Evolutionary conservation across 2,888 invertebrate species (phyloP), one percentile per base, ranked within the genome.

Genomic region (Beris morrisii): DNA sequence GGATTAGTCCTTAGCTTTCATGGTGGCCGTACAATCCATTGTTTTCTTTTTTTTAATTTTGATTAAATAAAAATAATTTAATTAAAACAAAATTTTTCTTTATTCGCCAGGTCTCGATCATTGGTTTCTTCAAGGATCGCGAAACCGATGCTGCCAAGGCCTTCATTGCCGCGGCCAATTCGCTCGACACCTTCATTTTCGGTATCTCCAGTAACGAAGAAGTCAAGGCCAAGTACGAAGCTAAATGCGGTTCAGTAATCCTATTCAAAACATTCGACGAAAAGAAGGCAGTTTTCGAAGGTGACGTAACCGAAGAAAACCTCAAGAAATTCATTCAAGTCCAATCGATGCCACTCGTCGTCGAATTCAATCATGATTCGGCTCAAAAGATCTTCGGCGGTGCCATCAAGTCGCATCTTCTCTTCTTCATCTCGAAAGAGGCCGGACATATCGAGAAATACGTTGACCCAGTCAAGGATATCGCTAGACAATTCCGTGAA

Each of bases 331-430:
- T 97, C 85, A 87, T 97, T 72, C 84, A 87, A 70, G 84, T 88
- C 50, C 90, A 96, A 78, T 88, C 93, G 64, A 85, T 98, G 78
- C 97, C 97, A 22, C 82, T 93, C 70, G 88, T 97, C 71, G 92
- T 96, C 65, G 97, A 98, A 81, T 98, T 98, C 84, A 96, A 94
- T 73, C 96, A 97, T 75, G 95, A 97, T 81, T 96, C 95, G 38
- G 98, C 99, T 11, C 92, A 94, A 78, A 97, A 97, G 82, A 96
- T 99, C 83, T 99, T 99, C 79, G 95, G 97, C 64, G 98, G 98
- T 73, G 93, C 95, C 69, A 93, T 99, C 83, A 97, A 98, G 84
- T 93, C 91, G 76, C 99, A 99, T 82, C 86, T 97, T 73, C 86
- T 99, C 70, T 83, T 99, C 77, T 99, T 99, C 88, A 84, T 97